These are phyloP conservation scores for Tachuris rubrigastra DNA, from an alignment of 2,113 vertebrate genomes.

Conservation along the genomic window DNA sequence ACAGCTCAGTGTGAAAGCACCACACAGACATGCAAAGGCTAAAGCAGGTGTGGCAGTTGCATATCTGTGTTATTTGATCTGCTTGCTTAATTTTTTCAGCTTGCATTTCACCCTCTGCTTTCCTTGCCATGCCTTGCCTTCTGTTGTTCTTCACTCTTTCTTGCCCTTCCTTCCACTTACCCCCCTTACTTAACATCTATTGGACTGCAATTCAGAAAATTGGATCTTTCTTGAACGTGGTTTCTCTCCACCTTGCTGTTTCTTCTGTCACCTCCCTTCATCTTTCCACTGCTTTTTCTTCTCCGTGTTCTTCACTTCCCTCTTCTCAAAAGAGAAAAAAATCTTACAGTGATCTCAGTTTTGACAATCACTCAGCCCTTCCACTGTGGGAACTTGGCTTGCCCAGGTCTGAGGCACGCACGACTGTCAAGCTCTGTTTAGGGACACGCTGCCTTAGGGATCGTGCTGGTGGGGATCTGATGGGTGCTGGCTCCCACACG, in stretches of 20 bases:
- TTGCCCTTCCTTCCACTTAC: neutral
- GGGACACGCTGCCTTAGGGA: neutral
- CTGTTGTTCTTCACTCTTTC: neutral
- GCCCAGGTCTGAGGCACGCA: neutral
- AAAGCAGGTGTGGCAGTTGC: neutral
- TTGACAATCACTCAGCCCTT: neutral
- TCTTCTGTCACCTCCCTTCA: neutral
- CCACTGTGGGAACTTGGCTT: neutral
- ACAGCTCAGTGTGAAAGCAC: neutral
- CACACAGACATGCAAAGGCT: rapidly evolving
- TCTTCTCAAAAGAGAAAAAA: neutral
- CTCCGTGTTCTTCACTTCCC: neutral
- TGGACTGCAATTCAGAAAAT: neutral
- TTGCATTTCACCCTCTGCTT: neutral
- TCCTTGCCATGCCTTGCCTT: neutral
- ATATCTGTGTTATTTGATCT: neutral
- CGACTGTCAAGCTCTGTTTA: neutral
- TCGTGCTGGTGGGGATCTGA: neutral
- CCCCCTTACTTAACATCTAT: neutral
- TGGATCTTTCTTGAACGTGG: neutral
- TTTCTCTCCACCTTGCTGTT: neutral
- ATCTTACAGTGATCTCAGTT: neutral
- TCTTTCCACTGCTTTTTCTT: neutral
- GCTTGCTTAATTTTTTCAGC: neutral
- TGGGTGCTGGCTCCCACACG: neutral